Evolutionary conservation across 1,140 invertebrate genomes (phyloP).

Genomic region (Drosophila dunni): DNA sequence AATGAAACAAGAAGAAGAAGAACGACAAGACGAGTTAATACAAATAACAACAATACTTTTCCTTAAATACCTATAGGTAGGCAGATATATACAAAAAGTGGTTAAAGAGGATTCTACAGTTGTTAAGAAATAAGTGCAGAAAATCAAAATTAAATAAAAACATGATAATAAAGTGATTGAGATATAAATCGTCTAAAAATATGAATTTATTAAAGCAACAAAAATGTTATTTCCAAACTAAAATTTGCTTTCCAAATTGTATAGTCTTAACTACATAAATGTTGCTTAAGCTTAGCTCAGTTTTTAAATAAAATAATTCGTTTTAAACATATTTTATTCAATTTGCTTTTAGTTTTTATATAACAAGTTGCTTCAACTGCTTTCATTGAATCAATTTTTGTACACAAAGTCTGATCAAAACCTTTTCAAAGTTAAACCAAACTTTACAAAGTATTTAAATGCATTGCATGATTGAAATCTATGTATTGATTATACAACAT

Average conservation of each 20-base stretch:
- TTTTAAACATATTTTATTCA: not conserved
- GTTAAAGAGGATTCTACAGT: too few species aligned
- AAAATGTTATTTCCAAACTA: too few species aligned
- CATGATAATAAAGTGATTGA: too few species aligned
- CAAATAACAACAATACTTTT: slow-evolving; percentile 53
- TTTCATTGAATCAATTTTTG: not conserved
- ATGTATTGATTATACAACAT: not conserved
- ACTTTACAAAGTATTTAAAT: not conserved
- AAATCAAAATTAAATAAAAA: too few species aligned
- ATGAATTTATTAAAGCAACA: too few species aligned
- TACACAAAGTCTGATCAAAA: not conserved
- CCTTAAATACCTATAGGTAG: slow-evolving; percentile 5
- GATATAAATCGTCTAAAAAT: too few species aligned
- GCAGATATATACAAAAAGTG: slow-evolving; percentile 1
- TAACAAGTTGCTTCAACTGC: too few species aligned
- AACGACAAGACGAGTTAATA: slow-evolving; percentile 66
- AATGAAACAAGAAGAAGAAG: slow-evolving; percentile 78
- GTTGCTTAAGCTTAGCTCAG: too few species aligned
- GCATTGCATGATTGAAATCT: not conserved
- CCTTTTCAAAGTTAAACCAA: not conserved
- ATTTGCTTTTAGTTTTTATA: too few species aligned
- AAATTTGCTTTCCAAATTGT: too few species aligned
- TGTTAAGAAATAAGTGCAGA: too few species aligned
- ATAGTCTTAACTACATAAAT: too few species aligned
- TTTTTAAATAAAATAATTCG: not conserved